Evolutionary conservation across 2,113 vertebrate species (phyloP), one percentile per base, ranked within the genome.

Genomic region (Grallaria varia): DNA sequence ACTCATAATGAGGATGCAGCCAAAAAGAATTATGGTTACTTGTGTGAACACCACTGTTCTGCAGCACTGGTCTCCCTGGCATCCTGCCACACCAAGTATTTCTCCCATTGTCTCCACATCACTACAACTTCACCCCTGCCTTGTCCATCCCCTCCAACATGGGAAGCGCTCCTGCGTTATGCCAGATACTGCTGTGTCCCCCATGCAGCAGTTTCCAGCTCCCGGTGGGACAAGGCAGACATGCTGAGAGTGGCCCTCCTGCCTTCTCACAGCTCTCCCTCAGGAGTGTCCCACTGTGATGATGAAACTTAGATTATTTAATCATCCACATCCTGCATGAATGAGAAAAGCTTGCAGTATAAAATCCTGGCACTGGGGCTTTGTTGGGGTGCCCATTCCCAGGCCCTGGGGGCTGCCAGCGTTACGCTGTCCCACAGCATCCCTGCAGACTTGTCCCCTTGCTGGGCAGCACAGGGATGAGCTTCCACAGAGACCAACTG

Each of bases 111-210:
- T 66, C 69, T 84, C 72, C 42, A 55, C 64, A 87, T 25, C 60
- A 91, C 28, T 15, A 42, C 62, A 58, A 44, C 71, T 59, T 44
- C 16, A 3, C 56, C 79, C 69, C 86, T 59, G 47, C 75, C 94
- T 85, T 55, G 37, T 42, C 47, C 69, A 58, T 77, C 74, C 78
- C 44, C 68, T 73, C 28, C 40, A 71, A 63, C 86, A 71, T 25
- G 18, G 74, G 56, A 92, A 76, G 71, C 53, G 45, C 53, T 89
- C 35, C 78, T 80, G 55, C 59, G 42, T n/a, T 1, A 78, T 83
- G 80, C 74, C 95, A 97, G 81, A 86, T 42, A 67, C 45, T 68
- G 68, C 69, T 39, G 12, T 76, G 87, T 92, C 86, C 75, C 59
- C 66, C 49, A 12, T 19, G 27, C 30, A 45, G 28, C 59, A 31